Percentiles rank a stretch among this genome's conserved stretches.
Evolutionary conservation across 53 echinoderm and acorn worm genomes (phyloP).

Genomic region (Luidia sarsii): DNA sequence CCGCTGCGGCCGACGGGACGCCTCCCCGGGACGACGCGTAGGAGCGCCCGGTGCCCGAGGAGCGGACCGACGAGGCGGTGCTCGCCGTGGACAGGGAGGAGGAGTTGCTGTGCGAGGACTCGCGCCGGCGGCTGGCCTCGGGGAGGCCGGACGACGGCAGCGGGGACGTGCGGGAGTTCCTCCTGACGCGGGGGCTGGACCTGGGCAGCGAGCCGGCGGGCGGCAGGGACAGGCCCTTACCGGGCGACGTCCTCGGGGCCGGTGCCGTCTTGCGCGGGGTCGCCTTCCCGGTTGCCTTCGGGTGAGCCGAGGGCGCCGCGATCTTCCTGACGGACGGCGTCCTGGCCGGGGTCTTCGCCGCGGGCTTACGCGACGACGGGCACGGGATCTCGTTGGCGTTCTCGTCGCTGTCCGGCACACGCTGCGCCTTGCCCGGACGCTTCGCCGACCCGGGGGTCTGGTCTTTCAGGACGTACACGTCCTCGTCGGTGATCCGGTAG

Average conservation of each 20-base stretch:
- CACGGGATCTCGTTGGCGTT: conserved; percentile 49
- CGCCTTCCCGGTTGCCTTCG: neutral
- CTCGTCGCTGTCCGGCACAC: conserved; percentile 20
- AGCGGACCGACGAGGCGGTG: conserved; percentile 6
- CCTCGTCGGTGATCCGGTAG: conserved; percentile 56
- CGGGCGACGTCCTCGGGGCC: conserved; percentile 5
- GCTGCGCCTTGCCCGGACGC: neutral
- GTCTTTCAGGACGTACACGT: conserved; percentile 61
- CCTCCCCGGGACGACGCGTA: conserved; percentile 8
- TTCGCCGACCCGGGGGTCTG: conserved; percentile 7
- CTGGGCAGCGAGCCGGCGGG: neutral
- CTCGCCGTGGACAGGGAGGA: conserved; percentile 41
- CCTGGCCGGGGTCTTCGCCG: conserved; percentile 3
- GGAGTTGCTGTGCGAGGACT: conserved; percentile 42
- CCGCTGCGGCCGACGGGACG: neutral
- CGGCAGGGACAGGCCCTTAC: neutral
- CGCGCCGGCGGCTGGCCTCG: conserved; percentile 25
- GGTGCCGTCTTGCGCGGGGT: conserved; percentile 19
- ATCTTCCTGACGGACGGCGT: neutral
- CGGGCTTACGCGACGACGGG: neutral
- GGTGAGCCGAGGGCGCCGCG: neutral
- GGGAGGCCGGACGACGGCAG: conserved; percentile 31
- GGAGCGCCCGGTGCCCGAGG: neutral
- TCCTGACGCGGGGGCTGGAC: conserved; percentile 23
- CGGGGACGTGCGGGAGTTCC: neutral